Evolutionary conservation across 1,140 invertebrate species (phyloP), one percentile per base, ranked within the genome.

Genomic region (Periplaneta americana): DNA sequence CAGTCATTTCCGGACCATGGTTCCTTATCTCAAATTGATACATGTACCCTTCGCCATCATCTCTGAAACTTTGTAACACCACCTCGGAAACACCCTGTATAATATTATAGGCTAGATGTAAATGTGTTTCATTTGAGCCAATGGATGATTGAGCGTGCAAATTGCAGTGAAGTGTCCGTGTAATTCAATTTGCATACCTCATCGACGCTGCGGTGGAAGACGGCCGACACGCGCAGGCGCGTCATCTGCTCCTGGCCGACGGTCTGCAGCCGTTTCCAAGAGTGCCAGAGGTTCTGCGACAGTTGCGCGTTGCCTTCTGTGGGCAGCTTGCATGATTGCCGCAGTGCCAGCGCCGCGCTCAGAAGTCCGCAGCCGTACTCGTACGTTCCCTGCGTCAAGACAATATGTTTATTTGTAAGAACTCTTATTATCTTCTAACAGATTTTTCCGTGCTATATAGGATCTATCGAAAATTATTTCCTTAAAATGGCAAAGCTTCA

Each of bases 171-270:
- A n/a, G n/a, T n/a, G n/a, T n/a, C n/a, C n/a, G n/a, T n/a, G n/a
- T n/a, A n/a, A n/a, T n/a, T n/a, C n/a, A n/a, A n/a, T 15, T 32
- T 22, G 3, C 33, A 37, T 84, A 91, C 90, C 86, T 95, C 93
- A 85, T 95, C 92, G 74, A 95, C 92, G 79, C 92, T 94, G 82
- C 93, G 90, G 86, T 95, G 92, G 84, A 96, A 96, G 57, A 95
- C 93, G 18, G 93, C 93, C 1, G 93, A 94, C 11, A 95, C 94
- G 82, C 93, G 90, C 9, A 96, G 88, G 15, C 95, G 90, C 0
- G 94, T 95, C 86, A 95, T 91, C 85, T 95, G 93, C 87, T 96
- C 94, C 86, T 94, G 93, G 80, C 93, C 92, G 48, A 95, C 92
- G 4, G 90, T 90, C 74, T 94, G 90, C 17, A 96, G 90, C 81